Percentiles rank a stretch among this genome's conserved stretches.
Conservation (phyloP, 2,888 invertebrate genomes). For the Xanthorhoe designata region DNA sequence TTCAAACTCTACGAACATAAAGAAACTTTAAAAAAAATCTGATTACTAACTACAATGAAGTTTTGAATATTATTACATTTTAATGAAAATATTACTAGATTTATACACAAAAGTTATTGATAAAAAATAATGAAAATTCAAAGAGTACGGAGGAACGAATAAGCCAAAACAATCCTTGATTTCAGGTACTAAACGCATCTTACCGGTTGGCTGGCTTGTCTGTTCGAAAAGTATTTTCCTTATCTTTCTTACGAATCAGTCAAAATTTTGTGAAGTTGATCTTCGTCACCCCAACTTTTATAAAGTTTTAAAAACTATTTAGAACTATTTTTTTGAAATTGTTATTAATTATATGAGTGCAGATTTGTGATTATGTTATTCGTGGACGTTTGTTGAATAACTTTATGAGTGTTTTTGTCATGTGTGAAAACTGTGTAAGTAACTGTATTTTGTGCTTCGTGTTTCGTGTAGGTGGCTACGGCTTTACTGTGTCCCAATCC, state of each 20-base stretch:
- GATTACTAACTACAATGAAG: too few relatives aligned
- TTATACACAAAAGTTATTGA: too few relatives aligned
- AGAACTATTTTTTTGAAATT: conserved; percentile 44
- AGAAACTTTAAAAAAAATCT: not conserved
- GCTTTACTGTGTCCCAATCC: conserved; percentile 67
- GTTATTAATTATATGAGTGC: conserved; percentile 41
- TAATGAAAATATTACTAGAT: too few relatives aligned
- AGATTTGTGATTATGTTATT: conserved; percentile 5
- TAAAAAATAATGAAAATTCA: too few relatives aligned
- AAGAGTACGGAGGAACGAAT: not conserved
- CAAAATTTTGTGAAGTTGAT: conserved; percentile 67
- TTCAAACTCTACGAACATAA: not conserved
- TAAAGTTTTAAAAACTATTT: conserved; percentile 49
- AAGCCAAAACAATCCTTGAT: not conserved
- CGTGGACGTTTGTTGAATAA: conserved; percentile 5
- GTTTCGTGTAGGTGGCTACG: conserved; percentile 83
- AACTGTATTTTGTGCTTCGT: conserved; percentile 70
- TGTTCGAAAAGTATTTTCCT: conserved; percentile 35
- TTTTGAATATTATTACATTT: too few relatives aligned
- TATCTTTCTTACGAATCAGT: conserved; percentile 58
- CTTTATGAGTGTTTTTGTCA: conserved; percentile 51
- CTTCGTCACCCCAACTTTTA: conserved; percentile 58
- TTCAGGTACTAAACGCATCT: conserved; percentile 1
- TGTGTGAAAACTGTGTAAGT: conserved; percentile 64
- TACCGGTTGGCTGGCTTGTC: not conserved